phyloP scores from a whole-genome alignment of 1,140 invertebrate genomes.

The Leptinotarsa undecemlineata region DNA sequence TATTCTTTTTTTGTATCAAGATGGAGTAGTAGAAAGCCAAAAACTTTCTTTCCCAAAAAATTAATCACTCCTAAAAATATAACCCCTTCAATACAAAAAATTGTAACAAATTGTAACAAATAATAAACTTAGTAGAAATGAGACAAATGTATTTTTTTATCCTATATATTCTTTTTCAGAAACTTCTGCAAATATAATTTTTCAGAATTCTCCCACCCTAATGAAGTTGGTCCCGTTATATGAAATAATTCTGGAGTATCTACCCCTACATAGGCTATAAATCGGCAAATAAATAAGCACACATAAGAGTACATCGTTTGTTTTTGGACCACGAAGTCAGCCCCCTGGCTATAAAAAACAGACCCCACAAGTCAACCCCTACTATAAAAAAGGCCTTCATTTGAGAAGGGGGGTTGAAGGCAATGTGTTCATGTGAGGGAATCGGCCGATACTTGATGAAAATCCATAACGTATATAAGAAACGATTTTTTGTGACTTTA shows the following conservation, averaged over 20 bases:
- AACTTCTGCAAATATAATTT: background rate
- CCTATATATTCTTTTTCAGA: background rate
- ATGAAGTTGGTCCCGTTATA: constrained; percentile 55
- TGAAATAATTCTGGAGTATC: constrained; percentile 44
- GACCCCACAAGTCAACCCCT: constrained; percentile 50
- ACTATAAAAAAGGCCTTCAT: constrained; percentile 42
- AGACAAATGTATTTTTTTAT: background rate
- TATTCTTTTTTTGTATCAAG: too few relatives aligned
- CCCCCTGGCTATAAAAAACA: constrained; percentile 34
- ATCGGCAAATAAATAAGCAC: constrained; percentile 53
- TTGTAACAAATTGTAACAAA: too few relatives aligned
- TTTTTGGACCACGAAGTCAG: constrained; percentile 29
- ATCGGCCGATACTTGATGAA: too few relatives aligned
- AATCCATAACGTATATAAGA: too few relatives aligned
- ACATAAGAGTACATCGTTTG: constrained; percentile 49
- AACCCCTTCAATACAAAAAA: too few relatives aligned
- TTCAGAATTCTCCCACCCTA: constrained; percentile 34
- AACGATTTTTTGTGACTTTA: too few relatives aligned
- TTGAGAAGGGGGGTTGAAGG: constrained; percentile 28
- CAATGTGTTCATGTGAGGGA: background rate
- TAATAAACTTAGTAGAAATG: too few relatives aligned
- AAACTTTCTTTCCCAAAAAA: too few relatives aligned
- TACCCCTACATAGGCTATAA: constrained; percentile 47
- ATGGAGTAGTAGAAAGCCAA: too few relatives aligned
- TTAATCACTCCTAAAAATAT: too few relatives aligned